These are phyloP conservation scores for Rafetus swinhoei DNA, from an alignment of 2,113 vertebrate species.

Conservation along the genomic window DNA sequence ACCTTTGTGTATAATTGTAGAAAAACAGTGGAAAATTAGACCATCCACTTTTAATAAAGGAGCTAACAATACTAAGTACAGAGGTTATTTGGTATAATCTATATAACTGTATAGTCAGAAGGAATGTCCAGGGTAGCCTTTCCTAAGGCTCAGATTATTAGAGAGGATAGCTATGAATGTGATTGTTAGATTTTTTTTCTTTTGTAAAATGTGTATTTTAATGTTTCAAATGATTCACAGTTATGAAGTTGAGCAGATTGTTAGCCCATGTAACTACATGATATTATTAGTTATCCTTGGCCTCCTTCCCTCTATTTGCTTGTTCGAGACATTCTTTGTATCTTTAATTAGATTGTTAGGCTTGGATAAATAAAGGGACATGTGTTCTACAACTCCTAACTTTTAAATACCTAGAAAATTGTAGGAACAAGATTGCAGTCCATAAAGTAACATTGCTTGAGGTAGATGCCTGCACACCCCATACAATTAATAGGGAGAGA, in stretches of 20 bases:
- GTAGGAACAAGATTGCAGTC: neutral
- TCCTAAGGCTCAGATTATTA: neutral
- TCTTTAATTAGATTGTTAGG: neutral
- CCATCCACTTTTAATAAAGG: neutral
- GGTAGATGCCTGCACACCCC: neutral
- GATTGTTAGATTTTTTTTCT: neutral
- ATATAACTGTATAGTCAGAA: neutral
- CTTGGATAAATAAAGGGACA: neutral
- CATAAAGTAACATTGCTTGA: neutral
- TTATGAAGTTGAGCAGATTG: neutral
- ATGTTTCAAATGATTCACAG: neutral
- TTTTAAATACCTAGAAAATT: neutral
- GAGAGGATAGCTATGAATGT: neutral
- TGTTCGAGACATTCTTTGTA: neutral
- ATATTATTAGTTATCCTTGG: neutral
- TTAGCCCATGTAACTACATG: neutral
- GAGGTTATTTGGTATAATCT: neutral
- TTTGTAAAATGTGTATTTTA: neutral
- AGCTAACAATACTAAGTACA: neutral
- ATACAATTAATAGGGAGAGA: neutral
- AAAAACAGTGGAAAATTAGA: neutral
- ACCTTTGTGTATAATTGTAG: neutral
- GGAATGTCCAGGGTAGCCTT: neutral
- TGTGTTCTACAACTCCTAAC: neutral
- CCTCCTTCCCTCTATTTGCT: neutral